Evolutionary conservation across 2,888 invertebrate species (phyloP), one percentile per base, ranked within the genome.

Genomic region (Charanyca ferruginea): DNA sequence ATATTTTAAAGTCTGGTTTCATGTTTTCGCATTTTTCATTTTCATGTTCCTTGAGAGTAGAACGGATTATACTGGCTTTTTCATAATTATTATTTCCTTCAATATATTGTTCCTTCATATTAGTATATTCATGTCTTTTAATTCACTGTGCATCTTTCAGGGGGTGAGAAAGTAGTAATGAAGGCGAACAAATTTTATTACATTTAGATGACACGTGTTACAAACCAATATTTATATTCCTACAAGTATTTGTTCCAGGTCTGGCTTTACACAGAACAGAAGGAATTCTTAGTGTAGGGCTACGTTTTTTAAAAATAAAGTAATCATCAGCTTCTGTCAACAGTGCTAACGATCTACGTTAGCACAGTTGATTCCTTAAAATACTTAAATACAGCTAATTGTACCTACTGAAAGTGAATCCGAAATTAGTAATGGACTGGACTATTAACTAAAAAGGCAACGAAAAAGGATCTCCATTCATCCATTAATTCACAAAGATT

Each of bases 1-100:
- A 62, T 61, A 71, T 77, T 80, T 73, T 73, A 64, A 59, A 69
- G 53, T 62, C 64, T 47, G 28, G 48, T 44, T 69, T 64, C 48
- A 59, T 55, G 59, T 48, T 45, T 60, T 75, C 54, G 11, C 47
- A 77, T 72, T 60, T 61, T 66, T 60, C 57, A 62, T n/a, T 35
- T n/a, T 41, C 13, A 22, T 35, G 23, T 66, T 25, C 41, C 23
- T 48, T 28, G 4, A 32, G 18, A 44, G n/a, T 13, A 4, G 2
- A 0, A 5, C 1, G 11, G 11, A 35, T 45, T 6, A 1, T 8
- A 8, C 8, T 41, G 4, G 1, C 0, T 23, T 53, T 38, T 5
- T 5, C n/a, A n/a, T n/a, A n/a, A 3, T 8, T n/a, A 28, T 38
- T 1, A n/a, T 22, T 28, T 8, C 5, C 7, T n/a, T 16, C 11